A percentile compares a stretch with the other conserved stretches of the same genome.
These are phyloP conservation scores for Pachycephus smyrnensis DNA, from an alignment of 2,888 invertebrate species.

Conservation along the genomic window DNA sequence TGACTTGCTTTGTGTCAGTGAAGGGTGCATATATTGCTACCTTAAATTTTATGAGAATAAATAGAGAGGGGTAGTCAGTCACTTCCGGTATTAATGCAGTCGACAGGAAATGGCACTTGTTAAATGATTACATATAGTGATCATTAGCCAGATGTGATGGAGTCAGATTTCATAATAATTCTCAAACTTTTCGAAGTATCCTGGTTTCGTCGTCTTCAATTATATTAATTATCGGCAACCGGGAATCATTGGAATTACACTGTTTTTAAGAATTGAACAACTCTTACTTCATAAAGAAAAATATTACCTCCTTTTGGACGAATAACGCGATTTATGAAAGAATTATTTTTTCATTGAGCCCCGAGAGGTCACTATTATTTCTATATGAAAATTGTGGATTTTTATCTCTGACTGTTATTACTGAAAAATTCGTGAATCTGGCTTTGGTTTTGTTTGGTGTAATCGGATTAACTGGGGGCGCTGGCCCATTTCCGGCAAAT, in stretches of 20 bases:
- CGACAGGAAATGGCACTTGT: slow-evolving; percentile 40
- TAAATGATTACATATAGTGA: slow-evolving; percentile 30
- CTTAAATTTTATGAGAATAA: slow-evolving; percentile 29
- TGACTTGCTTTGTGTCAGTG: neutral
- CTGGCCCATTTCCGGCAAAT: neutral
- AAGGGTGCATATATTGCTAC: neutral
- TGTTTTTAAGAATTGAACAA: neutral
- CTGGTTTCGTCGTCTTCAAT: neutral
- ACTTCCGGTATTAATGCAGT: slow-evolving; percentile 38
- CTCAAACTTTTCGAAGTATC: neutral
- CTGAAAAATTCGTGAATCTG: neutral
- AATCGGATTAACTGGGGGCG: neutral
- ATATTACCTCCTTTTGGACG: neutral
- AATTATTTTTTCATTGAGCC: neutral
- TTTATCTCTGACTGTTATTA: neutral
- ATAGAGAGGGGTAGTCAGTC: slow-evolving; percentile 30
- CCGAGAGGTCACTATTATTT: neutral
- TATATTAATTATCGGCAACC: neutral
- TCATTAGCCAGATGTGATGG: slow-evolving; percentile 33
- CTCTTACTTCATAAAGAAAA: neutral
- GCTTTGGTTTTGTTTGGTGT: neutral
- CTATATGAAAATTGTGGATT: neutral
- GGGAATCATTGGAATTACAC: neutral
- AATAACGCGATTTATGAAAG: neutral
- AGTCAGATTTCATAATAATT: neutral